These are phyloP conservation scores for Teleogryllus oceanicus DNA, from an alignment of 2,888 invertebrate genomes.

Conservation along the genomic window DNA sequence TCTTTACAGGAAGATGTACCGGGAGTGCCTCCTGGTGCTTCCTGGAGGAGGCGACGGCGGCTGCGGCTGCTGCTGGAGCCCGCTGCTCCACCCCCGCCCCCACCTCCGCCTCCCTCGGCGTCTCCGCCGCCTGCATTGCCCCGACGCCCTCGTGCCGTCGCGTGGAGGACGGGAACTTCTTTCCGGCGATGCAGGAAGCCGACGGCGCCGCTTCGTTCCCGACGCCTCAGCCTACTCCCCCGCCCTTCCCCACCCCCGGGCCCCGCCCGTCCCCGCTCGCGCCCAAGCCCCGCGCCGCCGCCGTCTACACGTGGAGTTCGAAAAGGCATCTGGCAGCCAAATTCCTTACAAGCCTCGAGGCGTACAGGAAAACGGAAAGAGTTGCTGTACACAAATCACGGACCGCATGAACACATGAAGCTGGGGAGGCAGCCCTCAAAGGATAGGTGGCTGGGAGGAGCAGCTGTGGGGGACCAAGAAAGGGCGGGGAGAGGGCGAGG, in stretches of 20 bases:
- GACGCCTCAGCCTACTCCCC: too few species aligned
- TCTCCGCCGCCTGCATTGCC: neutral
- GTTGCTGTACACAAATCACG: constrained; percentile 10
- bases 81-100: neutral
- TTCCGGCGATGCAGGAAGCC: constrained; percentile 18
- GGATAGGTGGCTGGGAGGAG: neutral
- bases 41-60: neutral
- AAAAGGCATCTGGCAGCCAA: constrained; percentile 18
- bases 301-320: constrained; percentile 7
- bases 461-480: too few species aligned
- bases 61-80: neutral
- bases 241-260: neutral
- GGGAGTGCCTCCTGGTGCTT: neutral
- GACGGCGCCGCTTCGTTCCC: neutral
- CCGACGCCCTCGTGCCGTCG: neutral
- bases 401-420: neutral
- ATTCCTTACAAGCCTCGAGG: constrained; percentile 9
- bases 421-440: neutral
- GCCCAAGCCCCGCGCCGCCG: neutral
- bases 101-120: neutral
- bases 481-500: too few species aligned
- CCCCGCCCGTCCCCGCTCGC: neutral
- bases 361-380: constrained; percentile 2
- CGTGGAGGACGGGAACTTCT: neutral
- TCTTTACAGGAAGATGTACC: too few species aligned